Evolutionary conservation across 1,140 invertebrate genomes (phyloP), one percentile per base, ranked within the genome.

Genomic region (Eriocheir sinensis): DNA sequence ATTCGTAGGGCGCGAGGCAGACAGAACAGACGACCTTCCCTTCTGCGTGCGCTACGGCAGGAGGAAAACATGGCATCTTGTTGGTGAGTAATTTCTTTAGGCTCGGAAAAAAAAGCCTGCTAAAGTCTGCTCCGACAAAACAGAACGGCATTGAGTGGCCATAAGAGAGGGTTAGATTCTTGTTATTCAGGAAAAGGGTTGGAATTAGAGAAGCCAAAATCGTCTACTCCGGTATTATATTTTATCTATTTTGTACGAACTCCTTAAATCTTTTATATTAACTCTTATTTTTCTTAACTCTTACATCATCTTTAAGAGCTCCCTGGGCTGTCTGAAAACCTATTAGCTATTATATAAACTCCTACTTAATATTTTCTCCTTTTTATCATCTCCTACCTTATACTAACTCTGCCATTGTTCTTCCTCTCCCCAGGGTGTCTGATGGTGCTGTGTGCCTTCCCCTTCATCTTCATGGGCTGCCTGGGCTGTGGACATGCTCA

Each of bases 401-500:
- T n/a, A 72, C 60, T n/a, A n/a, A n/a, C n/a, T n/a, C n/a, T n/a
- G n/a, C n/a, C 60, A 72, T 72, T 12, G n/a, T 15, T 72, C 15
- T 27, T 12, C 2, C 27, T 90, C 6, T 36, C 41, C 40, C 97
- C 97, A 95, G 96, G 96, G 94, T 98, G 98, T 21, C 95, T 98
- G 32, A 98, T 98, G 96, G 98, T 99, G 0, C 94, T 98, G 15
- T 96, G 97, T 44, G 98, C 98, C 89, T 99, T 99, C 97, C 98
- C 99, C 0, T 99, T 99, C 96, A 98, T 99, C 96, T 99, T 99
- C 97, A 97, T 98, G 12, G 97, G 97, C 86, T 99, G 99, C 96
- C 97, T 99, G 94, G 97, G 97, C 41, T 99, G 98, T 96, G 96
- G 97, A n/a, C 12, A 53, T 27, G 21, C 89, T 34, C 41, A 90